These are phyloP conservation scores for Amblyopsis hoosieri DNA, from an alignment of 2,797 vertebrate species.

Conservation along the genomic window DNA sequence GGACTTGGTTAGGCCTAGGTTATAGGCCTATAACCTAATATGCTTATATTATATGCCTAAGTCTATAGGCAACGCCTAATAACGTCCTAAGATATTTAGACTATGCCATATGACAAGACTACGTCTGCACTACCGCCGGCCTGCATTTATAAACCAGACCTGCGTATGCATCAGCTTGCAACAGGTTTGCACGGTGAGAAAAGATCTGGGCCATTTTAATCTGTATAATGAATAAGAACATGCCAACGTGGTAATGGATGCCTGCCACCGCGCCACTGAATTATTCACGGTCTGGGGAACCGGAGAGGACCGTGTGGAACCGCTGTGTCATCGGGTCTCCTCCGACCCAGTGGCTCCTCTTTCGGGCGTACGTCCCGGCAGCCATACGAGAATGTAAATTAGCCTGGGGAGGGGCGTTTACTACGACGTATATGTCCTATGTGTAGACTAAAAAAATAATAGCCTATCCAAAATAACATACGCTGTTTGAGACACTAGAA, in stretches of 20 bases:
- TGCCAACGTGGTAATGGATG: conserved; percentile 92
- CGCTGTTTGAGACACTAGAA: too few relatives aligned
- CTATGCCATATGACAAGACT: too few relatives aligned
- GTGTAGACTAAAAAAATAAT: too few relatives aligned
- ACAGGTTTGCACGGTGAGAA: conserved; percentile 71
- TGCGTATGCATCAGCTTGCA: conserved; percentile 56
- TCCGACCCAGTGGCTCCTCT: conserved; percentile 63
- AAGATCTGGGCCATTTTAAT: conserved; percentile 80
- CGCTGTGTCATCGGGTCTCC: conserved; percentile 62
- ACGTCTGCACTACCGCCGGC: too few relatives aligned
- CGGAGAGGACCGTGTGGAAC: conserved; percentile 90
- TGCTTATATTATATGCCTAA: too few relatives aligned
- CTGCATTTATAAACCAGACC: background rate
- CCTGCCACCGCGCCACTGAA: conserved; percentile 87
- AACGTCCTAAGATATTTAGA: too few relatives aligned
- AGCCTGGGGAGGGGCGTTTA: conserved; percentile 24
- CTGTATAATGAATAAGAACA: conserved; percentile 94
- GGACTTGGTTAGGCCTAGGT: background rate
- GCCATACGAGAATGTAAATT: conserved; percentile 47
- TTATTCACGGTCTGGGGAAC: conserved; percentile 95
- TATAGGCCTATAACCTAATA: too few relatives aligned
- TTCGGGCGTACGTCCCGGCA: conserved; percentile 46
- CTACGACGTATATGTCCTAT: conserved; percentile 3
- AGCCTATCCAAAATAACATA: too few relatives aligned
- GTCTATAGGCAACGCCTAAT: too few relatives aligned